Conservation (phyloP, 2,888 invertebrate species). For the Cheilosia urbana region DNA sequence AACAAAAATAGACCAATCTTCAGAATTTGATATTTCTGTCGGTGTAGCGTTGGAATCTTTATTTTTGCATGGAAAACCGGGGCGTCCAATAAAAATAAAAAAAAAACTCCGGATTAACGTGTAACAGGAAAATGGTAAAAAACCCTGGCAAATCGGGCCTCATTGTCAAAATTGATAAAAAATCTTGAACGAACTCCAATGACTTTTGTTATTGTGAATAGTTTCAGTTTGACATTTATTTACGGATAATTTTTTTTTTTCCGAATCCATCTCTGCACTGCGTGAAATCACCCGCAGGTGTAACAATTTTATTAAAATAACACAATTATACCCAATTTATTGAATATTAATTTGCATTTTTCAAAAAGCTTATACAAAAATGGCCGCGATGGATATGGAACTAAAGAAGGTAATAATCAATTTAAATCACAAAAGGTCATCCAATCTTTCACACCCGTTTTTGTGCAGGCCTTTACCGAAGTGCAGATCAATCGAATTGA, state of each 20-base stretch:
- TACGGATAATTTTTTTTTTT: conserved; percentile 13
- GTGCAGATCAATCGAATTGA: conserved; percentile 91
- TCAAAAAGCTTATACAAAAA: conserved; percentile 76
- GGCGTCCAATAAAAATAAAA: no score
- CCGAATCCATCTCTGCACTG: conserved; percentile 12
- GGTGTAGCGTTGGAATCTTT: no score
- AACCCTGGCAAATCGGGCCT: no score
- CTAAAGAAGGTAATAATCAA: conserved; percentile 81
- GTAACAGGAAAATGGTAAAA: no score
- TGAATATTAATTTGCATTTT: conserved; percentile 17
- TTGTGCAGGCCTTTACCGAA: conserved; percentile 89
- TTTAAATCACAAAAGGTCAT: not conserved
- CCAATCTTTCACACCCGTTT: conserved; percentile 9
- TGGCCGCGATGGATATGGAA: conserved; percentile 83
- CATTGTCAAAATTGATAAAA: no score
- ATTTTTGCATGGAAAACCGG: no score
- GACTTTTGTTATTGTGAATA: conserved; percentile 2
- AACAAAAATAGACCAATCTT: no score
- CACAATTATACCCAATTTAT: conserved; percentile 20
- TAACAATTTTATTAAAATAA: conserved; percentile 60
- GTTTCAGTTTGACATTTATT: conserved; percentile 31
- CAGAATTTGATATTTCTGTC: no score
- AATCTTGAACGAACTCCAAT: not conserved
- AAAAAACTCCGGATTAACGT: no score
- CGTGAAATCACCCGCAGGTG: conserved; percentile 67